These are phyloP conservation scores for Zalophus californianus DNA, from an alignment of 2,797 vertebrate genomes.

Conservation along the genomic window DNA sequence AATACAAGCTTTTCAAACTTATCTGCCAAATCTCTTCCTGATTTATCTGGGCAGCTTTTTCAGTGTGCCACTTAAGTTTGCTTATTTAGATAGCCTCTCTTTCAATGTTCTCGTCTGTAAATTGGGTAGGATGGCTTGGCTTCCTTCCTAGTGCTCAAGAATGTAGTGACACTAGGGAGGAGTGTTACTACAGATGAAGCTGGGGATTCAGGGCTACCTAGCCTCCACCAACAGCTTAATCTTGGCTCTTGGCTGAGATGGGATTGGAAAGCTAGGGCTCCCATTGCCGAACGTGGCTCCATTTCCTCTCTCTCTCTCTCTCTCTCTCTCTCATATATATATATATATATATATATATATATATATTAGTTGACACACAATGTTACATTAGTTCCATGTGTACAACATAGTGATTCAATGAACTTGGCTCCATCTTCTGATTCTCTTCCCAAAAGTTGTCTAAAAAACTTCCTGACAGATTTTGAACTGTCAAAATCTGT, in stretches of 20 bases:
- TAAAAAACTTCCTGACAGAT: neutral
- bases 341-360: neutral
- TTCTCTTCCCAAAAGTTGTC: neutral
- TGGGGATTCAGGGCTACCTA: neutral
- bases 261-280: neutral
- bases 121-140: neutral
- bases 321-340: no score
- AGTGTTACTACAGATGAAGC: neutral
- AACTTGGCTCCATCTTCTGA: neutral
- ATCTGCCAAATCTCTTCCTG: neutral
- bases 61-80: neutral
- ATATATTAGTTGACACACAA: neutral
- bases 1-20: conserved; percentile 17
- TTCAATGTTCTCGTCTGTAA: neutral
- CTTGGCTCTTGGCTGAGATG: neutral
- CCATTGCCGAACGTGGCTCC: neutral
- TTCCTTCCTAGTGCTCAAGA: neutral
- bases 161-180: neutral
- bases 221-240: neutral
- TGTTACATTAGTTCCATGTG: neutral
- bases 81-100: neutral
- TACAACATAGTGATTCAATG: neutral
- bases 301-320: neutral
- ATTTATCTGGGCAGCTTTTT: neutral
- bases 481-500: neutral